Percentiles rank a stretch among this genome's conserved stretches.
Conservation (phyloP, 2,888 invertebrate species). For the Lasioglossum oenotherae region DNA sequence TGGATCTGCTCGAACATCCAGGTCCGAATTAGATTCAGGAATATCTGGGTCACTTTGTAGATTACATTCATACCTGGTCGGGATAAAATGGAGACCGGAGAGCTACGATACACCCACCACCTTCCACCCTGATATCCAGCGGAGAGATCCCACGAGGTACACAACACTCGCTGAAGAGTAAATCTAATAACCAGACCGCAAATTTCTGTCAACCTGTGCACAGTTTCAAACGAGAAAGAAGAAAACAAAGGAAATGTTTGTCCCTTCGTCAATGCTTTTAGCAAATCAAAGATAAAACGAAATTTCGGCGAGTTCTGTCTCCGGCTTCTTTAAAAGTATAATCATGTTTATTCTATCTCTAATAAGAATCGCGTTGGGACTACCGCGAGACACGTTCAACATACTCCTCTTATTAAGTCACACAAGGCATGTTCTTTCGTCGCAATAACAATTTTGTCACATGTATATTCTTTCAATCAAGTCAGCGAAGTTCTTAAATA, state of each 20-base stretch:
- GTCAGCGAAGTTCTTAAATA: too few species aligned
- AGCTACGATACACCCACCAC: not conserved
- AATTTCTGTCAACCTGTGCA: not conserved
- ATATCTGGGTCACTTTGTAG: slow-evolving; percentile 14
- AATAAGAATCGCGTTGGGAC: not conserved
- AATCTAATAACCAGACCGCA: slow-evolving; percentile 1
- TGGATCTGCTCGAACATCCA: slow-evolving; percentile 5
- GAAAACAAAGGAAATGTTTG: not conserved
- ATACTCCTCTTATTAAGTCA: not conserved
- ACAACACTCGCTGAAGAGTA: not conserved
- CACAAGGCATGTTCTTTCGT: not conserved
- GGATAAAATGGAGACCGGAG: slow-evolving; percentile 3
- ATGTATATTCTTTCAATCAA: too few species aligned
- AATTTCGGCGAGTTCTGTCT: not conserved
- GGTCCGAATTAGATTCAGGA: slow-evolving; percentile 5
- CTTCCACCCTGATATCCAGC: not conserved
- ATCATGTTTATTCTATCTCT: not conserved
- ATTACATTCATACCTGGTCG: slow-evolving; percentile 13
- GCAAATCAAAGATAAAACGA: not conserved
- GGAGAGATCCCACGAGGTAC: not conserved
- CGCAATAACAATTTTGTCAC: not conserved
- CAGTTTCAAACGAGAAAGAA: not conserved
- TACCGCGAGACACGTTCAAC: not conserved
- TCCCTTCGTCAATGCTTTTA: not conserved
- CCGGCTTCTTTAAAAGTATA: not conserved